Percentiles rank a stretch among this genome's conserved stretches.
These are phyloP conservation scores for Corythornis leucogaster DNA, from an alignment of 2,797 vertebrate genomes.

Conservation along the genomic window DNA sequence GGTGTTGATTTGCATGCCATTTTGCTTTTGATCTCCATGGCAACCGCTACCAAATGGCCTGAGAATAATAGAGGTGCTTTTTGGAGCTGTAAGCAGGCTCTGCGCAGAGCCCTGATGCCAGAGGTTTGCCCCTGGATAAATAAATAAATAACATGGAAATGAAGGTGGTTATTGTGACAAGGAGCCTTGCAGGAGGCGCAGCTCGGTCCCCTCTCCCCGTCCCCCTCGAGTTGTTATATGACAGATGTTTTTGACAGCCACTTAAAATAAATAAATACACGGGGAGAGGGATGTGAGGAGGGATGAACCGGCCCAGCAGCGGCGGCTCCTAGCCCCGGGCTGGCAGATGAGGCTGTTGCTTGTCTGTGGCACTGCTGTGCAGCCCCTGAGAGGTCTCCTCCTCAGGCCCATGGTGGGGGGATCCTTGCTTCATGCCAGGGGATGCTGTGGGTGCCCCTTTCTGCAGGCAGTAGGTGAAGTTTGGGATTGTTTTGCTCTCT, in stretches of 20 bases:
- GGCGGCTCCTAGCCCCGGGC: background rate
- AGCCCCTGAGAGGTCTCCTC: background rate
- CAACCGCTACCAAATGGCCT: conserved; percentile 80
- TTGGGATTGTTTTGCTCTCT: background rate
- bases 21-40: conserved; percentile 82
- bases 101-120: background rate
- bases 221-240: background rate
- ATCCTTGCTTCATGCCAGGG: fast-evolving
- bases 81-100: conserved; percentile 58
- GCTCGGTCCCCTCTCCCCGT: background rate
- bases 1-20: conserved; percentile 81
- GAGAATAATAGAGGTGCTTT: conserved; percentile 75
- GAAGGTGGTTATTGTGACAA: background rate
- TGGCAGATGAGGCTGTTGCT: background rate
- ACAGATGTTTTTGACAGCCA: background rate
- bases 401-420: background rate
- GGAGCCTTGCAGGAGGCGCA: fast-evolving
- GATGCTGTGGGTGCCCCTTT: background rate
- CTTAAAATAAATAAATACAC: background rate
- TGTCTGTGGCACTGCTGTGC: background rate
- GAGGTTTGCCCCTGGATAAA: conserved; percentile 45
- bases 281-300: background rate
- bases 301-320: background rate
- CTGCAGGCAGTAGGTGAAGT: background rate
- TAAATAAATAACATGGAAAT: background rate